Percentiles rank a stretch among this genome's conserved stretches.
phyloP scores from a whole-genome alignment of 1,140 invertebrate species.

The Caenorhabditis brenneri region DNA sequence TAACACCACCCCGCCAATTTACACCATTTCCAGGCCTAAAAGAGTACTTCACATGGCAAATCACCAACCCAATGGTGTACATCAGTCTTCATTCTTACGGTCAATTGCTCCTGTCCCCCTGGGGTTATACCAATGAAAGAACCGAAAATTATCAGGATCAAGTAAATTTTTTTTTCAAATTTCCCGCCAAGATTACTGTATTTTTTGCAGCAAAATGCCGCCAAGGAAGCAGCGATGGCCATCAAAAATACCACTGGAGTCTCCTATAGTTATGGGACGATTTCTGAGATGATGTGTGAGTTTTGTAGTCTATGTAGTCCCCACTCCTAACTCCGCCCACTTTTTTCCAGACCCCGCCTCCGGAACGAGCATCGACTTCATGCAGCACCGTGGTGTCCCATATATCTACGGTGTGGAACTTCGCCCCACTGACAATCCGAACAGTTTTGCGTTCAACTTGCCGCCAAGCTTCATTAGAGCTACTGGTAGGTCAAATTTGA shows the following conservation, averaged over 20 bases:
- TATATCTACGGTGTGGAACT: conserved; percentile 69
- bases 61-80: conserved; percentile 66
- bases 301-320: neutral
- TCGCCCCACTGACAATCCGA: conserved; percentile 61
- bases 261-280: conserved; percentile 64
- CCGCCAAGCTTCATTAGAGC: conserved; percentile 56
- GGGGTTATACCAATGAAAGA: conserved; percentile 71
- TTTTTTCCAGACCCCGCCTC: conserved; percentile 63
- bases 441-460: conserved; percentile 60
- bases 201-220: conserved; percentile 58
- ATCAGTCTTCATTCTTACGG: conserved; percentile 66
- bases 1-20: no score
- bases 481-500: conserved; percentile 54
- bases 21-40: conserved; percentile 47
- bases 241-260: conserved; percentile 65
- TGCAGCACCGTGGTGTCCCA: conserved; percentile 65
- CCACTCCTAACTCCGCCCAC: neutral
- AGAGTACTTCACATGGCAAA: conserved; percentile 62
- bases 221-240: conserved; percentile 64
- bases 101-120: conserved; percentile 73
- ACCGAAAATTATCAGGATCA: conserved; percentile 65
- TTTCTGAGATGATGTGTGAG: conserved; percentile 67
- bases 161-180: conserved; percentile 24
- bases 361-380: conserved; percentile 67
- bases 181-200: neutral